Evolutionary conservation across 2,888 invertebrate genomes (phyloP).

Genomic region (Ichneumon xanthorius): DNA sequence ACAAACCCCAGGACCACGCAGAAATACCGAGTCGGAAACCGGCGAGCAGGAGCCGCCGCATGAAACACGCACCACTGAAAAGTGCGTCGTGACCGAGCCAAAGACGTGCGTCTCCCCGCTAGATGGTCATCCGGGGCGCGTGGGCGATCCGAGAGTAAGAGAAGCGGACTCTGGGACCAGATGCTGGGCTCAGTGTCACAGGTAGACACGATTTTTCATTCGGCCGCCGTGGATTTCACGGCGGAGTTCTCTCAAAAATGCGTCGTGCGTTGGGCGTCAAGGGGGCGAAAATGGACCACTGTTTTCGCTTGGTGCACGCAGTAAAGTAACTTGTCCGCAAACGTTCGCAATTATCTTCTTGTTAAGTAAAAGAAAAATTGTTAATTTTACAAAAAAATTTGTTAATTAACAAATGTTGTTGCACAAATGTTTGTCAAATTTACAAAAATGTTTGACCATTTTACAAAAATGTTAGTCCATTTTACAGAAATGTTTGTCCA

Average conservation of each 20-base stretch:
- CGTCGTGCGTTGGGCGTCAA: no score
- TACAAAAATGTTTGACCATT: no score
- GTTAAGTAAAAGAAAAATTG: no score
- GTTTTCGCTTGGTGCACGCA: background rate
- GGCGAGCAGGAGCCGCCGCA: conserved; percentile 37
- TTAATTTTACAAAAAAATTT: no score
- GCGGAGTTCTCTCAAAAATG: background rate
- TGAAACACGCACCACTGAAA: conserved; percentile 72
- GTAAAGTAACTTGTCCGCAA: no score
- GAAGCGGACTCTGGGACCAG: conserved; percentile 29
- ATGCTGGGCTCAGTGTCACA: conserved; percentile 29
- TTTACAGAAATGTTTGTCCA: no score
- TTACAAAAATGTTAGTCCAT: no score
- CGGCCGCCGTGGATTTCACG: conserved; percentile 6
- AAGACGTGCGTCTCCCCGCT: conserved; percentile 28
- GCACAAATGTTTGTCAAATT: no score
- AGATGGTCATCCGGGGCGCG: conserved; percentile 3
- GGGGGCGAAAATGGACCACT: background rate
- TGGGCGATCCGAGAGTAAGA: conserved; percentile 33
- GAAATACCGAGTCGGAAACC: conserved; percentile 72
- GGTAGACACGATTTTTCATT: conserved; percentile 38
- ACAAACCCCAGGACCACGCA: conserved; percentile 73
- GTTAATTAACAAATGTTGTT: no score
- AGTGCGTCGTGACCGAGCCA: conserved; percentile 76
- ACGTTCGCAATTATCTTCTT: no score